Evolutionary conservation across 2,888 invertebrate species (phyloP).

Genomic region (Megalurothrips usitatus): DNA sequence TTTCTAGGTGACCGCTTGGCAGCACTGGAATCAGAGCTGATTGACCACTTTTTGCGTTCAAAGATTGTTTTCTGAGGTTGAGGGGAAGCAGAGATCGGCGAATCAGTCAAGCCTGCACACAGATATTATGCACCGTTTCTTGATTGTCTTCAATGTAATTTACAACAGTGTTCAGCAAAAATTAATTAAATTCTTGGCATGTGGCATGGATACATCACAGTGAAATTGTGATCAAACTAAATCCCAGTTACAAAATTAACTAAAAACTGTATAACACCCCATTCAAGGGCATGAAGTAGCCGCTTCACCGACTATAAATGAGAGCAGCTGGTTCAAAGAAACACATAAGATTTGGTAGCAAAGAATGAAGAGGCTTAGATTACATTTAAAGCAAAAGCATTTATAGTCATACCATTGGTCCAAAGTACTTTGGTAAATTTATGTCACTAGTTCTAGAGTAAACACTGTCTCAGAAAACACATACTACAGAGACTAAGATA

Average conservation of each 20-base stretch:
- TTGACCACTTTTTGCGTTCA: slow-evolving; percentile 24
- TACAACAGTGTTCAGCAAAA: not conserved
- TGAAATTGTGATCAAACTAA: slow-evolving; percentile 12
- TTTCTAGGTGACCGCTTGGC: slow-evolving; percentile 1
- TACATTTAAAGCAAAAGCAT: no score
- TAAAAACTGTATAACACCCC: not conserved
- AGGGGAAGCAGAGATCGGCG: slow-evolving; percentile 17
- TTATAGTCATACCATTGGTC: no score
- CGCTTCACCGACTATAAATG: not conserved
- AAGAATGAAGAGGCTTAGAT: not conserved
- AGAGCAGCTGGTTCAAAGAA: not conserved
- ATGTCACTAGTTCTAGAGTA: no score
- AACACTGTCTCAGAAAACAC: no score
- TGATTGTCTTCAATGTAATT: not conserved
- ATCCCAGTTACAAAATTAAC: not conserved
- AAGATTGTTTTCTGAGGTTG: slow-evolving; percentile 21
- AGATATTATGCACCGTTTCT: not conserved
- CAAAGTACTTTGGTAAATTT: no score
- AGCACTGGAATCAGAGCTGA: slow-evolving; percentile 19
- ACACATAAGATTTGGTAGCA: not conserved
- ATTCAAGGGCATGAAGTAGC: not conserved
- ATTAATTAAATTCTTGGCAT: not conserved
- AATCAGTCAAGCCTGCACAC: slow-evolving; percentile 17
- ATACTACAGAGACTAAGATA: no score
- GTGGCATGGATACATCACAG: not conserved